These are phyloP conservation scores for Macropus fuliginosus DNA, from an alignment of 2,797 vertebrate genomes.

Conservation along the genomic window DNA sequence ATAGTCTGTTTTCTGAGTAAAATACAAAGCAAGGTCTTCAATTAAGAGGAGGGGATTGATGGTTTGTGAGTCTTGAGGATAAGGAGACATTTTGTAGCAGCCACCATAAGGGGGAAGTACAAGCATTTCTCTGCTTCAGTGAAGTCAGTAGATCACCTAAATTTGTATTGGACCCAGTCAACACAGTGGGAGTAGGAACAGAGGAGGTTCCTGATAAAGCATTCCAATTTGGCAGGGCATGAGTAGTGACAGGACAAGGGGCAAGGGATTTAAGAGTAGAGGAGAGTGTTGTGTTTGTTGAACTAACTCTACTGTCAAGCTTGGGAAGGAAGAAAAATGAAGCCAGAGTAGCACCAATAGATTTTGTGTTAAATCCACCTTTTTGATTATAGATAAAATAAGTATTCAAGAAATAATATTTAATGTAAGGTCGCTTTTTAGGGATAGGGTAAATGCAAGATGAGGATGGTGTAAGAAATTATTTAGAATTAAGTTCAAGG, in stretches of 20 bases:
- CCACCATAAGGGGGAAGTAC: no score
- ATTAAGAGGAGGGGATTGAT: neutral
- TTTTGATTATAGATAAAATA: neutral
- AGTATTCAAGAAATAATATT: neutral
- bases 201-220: neutral
- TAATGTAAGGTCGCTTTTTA: no score
- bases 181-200: neutral
- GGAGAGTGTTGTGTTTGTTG: neutral
- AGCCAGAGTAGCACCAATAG: neutral
- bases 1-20: neutral
- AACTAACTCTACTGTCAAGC: neutral
- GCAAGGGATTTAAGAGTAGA: neutral
- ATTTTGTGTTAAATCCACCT: neutral
- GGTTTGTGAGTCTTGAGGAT: neutral
- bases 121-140: no score
- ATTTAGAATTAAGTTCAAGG: neutral
- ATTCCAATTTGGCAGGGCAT: neutral
- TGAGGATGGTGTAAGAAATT: neutral
- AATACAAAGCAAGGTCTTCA: neutral
- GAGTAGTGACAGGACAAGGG: neutral
- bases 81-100: no score
- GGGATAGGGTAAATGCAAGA: neutral
- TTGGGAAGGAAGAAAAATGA: neutral
- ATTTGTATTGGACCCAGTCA: neutral
- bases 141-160: no score